Base-by-base conservation (phyloP, 2,113 vertebrate genomes). In the Callocephalon fimbriatum region DNA sequence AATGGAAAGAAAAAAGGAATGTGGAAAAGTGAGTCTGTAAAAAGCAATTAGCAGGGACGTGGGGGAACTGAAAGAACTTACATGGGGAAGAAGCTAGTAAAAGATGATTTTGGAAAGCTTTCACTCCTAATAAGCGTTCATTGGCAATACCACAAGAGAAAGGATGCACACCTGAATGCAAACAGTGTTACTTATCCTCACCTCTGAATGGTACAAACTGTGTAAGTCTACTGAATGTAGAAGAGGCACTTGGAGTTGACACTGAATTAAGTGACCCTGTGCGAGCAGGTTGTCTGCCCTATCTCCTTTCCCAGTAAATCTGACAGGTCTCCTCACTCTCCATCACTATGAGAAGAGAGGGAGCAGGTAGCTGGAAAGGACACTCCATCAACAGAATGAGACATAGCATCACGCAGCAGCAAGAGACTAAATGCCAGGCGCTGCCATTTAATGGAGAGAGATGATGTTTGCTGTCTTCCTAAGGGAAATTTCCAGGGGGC, bases 401-500 rank as follows among this genome's bases (percentile, higher is more conserved):
- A 68, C 1, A 0, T 4, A 47, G 38, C 32, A 2, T 87, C 6
- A 0, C 5, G 15, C 48, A 68, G 56, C n/a, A 59, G 80, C 58
- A 53, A 86, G n/a, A 78, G 73, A 84, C 58, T 25, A 76, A 80
- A 44, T n/a, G 54, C 35, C 54, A 13, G 3, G 27, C 7, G 10
- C 67, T 44, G 84, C 59, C 72, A 44, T 71, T 86, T 95, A 95
- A 95, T 71, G 78, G 85, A 93, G 93, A 95, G 78, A 84, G 91
- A 90, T 32, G 3, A 63, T 56, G 48, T 50, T 59, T 84, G 67
- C 86, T 63, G 63, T 53, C 77, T 90, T 95, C 95, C 72, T 22
- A 47, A 72, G 94, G 90, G 91, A 97, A 67, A 54, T 77, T 83
- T 90, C 80, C 93, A 85, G 70, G 87, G 65, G 78, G 95, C 75